Base-by-base conservation (phyloP, 2,113 vertebrate genomes). In the Callithrix jacchus region DNA sequence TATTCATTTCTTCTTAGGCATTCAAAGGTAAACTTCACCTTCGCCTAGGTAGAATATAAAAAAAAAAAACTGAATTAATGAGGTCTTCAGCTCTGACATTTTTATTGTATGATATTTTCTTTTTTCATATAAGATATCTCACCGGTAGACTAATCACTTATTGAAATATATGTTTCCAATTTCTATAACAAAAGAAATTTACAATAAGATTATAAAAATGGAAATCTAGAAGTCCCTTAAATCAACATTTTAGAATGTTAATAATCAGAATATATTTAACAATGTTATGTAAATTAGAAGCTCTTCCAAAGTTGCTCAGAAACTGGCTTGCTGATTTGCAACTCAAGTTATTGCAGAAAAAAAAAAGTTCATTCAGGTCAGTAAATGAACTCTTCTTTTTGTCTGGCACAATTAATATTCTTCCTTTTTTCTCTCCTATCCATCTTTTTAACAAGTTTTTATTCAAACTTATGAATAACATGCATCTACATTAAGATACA, bases 21-120 rank as follows among this genome's bases (percentile, higher is more conserved):
- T 97, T 98, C 97, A 98, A 98, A 98, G 97, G 97, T 98, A 98
- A 98, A 98, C 97, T 97, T 98, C 97, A 97, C 97, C 97, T 98
- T 98, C 97, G 97, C 97, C 97, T 98, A 98, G 97, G 81, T 95
- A 98, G 95, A 98, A 97, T 97, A 98, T 56, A 97, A 96, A 94
- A 74, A 86, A 97, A 98, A 87, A 97, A 97, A 97, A 96, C 97
- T 98, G 97, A 96, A 98, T 98, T 98, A 98, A 98, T 97, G 97
- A 98, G 84, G 86, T 97, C 97, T 97, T 93, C 40, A 97, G 85
- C 96, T 66, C 76, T 0, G 61, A 95, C 84, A 93, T 79, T 82
- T 92, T 80, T 92, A 97, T 27, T 64, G 92, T 95, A 92, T 77
- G 96, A 93, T 95, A 97, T 93, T 96, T 96, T 96, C 45, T 97